phyloP scores from a whole-genome alignment of 1,140 invertebrate species.

The Calephelis virginiensis region DNA sequence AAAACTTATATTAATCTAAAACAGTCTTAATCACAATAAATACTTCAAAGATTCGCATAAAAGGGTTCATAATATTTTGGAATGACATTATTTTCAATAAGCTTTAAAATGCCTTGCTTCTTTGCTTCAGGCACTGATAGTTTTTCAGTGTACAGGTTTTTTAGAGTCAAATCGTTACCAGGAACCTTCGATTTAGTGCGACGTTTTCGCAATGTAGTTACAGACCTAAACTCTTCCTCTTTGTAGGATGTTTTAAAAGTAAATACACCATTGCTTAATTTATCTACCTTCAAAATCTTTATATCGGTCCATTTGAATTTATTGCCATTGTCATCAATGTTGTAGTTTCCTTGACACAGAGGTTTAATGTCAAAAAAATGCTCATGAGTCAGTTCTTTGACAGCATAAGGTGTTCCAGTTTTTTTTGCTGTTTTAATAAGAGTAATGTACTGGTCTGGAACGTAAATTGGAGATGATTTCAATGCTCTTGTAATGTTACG shows the following conservation, averaged over 20 bases:
- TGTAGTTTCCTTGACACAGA: no score
- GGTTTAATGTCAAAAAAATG: no score
- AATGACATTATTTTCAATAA: slow-evolving; percentile 36
- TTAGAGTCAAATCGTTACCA: slow-evolving; percentile 19
- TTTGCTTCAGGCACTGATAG: slow-evolving; percentile 26
- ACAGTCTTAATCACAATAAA: background rate
- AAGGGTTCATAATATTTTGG: slow-evolving; percentile 34
- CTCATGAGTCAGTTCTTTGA: no score
- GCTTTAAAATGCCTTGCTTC: slow-evolving; percentile 34
- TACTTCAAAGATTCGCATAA: background rate
- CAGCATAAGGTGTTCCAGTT: no score
- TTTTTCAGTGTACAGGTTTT: slow-evolving; percentile 32
- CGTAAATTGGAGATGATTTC: no score
- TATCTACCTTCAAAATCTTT: slow-evolving; percentile 30
- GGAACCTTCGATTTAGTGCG: background rate
- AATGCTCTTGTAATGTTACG: no score
- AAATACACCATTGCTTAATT: slow-evolving; percentile 24
- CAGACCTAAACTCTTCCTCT: slow-evolving; percentile 28
- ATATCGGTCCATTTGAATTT: slow-evolving; percentile 34
- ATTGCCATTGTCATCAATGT: slow-evolving; percentile 30
- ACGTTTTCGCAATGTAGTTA: slow-evolving; percentile 22
- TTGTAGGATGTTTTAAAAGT: slow-evolving; percentile 32
- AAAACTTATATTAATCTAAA: background rate
- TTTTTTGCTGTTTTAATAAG: no score
- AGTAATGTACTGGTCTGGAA: no score